Evolutionary conservation across 2,888 invertebrate genomes (phyloP), one percentile per base, ranked within the genome.

Genomic region (Scaptomyza tumidula): DNA sequence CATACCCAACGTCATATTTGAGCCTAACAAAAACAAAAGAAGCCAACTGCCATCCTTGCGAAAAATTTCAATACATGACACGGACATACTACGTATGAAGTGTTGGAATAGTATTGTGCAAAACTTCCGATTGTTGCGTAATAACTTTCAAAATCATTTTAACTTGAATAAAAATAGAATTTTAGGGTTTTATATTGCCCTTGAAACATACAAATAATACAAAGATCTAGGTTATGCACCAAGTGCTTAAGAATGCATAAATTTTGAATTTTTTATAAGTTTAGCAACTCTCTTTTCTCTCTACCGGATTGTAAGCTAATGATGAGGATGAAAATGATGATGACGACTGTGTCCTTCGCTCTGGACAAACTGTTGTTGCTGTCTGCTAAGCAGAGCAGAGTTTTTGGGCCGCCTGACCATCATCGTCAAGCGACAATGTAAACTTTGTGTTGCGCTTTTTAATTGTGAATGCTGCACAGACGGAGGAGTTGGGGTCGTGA

Each of bases 391-490:
- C 57, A 55, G 69, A 57, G 69, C 3, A 29, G 29, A 29, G 29
- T 33, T 65, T 78, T 60, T 55, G 65, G 67, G 50, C 59, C 59
- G 60, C 48, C 76, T 70, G 69, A 72, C 67, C 76, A 74, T 50
- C 31, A 75, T 49, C 50, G 35, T 78, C 80, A 83, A 75, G 87
- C 80, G 87, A 86, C 86, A 86, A 86, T 87, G 86, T 88, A 86
- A 86, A 86, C 88, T 86, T 83, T 84, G 79, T 88, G 86, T 88
- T 88, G 81, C 88, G 86, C 86, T 86, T 86, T 85, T 86, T 86
- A 86, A 86, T 86, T 86, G 81, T 86, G 78, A 87, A 82, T 78
- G 74, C 71, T 65, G 54, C 67, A 65, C 45, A 45, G 44, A 9
- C 13, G 41, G 11, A 14, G 37, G 27, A 7, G 7, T 14, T n/a